Conservation (phyloP, 1,140 invertebrate genomes). For the Papilio machaon region DNA sequence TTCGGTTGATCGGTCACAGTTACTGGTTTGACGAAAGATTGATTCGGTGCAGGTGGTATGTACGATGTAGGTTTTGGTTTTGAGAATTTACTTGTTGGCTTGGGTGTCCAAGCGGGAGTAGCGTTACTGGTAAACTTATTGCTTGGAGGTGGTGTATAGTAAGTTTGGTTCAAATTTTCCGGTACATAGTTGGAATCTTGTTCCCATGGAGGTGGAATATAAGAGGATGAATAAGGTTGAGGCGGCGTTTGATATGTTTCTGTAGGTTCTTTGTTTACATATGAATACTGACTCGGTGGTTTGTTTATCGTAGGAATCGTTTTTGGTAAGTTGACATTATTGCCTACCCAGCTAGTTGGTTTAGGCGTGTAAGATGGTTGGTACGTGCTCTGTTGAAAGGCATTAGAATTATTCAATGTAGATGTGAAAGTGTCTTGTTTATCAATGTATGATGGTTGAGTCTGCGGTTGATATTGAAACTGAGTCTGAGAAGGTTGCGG, state of each 20-base stretch:
- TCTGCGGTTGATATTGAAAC: conserved; percentile 48
- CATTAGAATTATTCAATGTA: conserved; percentile 48
- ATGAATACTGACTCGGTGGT: conserved; percentile 60
- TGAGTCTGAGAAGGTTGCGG: conserved; percentile 49
- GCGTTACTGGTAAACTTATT: conserved; percentile 50
- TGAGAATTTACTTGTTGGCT: conserved; percentile 59
- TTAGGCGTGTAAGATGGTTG: conserved; percentile 61
- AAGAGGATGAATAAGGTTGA: conserved; percentile 67
- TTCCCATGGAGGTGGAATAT: conserved; percentile 78
- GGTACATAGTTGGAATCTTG: conserved; percentile 66
- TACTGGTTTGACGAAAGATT: conserved; percentile 72
- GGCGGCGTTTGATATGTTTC: conserved; percentile 64
- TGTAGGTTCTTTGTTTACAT: conserved; percentile 54
- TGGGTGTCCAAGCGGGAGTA: conserved; percentile 56
- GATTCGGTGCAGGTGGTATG: conserved; percentile 73
- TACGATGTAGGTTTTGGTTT: conserved; percentile 68
- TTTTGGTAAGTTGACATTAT: conserved; percentile 46
- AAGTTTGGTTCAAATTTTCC: conserved; percentile 54
- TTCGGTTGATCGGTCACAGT: conserved; percentile 56
- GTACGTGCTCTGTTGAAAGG: conserved; percentile 55
- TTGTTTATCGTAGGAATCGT: conserved; percentile 37
- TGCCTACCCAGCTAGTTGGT: conserved; percentile 62
- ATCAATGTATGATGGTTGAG: conserved; percentile 50
- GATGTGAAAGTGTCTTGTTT: conserved; percentile 48
- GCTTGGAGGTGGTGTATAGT: conserved; percentile 57